phyloP scores from a whole-genome alignment of 2,888 invertebrate species.

The Anoplius nigerrimus region DNA sequence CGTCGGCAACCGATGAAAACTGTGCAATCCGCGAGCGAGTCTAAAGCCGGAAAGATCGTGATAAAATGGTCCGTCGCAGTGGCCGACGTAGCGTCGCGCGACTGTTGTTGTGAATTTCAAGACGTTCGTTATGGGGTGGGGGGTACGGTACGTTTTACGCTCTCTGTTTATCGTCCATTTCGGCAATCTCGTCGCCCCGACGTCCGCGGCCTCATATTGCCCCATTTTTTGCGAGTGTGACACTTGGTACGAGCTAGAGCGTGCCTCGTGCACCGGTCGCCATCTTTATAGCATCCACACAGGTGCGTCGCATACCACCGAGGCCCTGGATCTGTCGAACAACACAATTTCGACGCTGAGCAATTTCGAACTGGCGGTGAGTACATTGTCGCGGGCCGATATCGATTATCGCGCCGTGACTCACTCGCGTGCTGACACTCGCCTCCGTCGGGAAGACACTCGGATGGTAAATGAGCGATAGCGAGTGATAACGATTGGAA shows the following conservation, averaged over 20 bases:
- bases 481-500: too few species aligned
- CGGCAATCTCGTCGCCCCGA: slow-evolving; percentile 1
- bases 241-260: slow-evolving; percentile 60
- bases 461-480: too few species aligned
- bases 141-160: too few species aligned
- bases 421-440: too few species aligned
- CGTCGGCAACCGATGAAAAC: slow-evolving; percentile 15
- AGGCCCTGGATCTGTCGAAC: slow-evolving; percentile 69
- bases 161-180: not conserved
- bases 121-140: too few species aligned
- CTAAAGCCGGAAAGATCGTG: too few species aligned
- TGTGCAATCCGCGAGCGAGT: not conserved
- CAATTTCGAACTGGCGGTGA: slow-evolving; percentile 65
- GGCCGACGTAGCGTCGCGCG: not conserved
- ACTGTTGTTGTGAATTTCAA: too few species aligned
- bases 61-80: not conserved
- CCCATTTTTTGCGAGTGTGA: slow-evolving; percentile 64
- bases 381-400: slow-evolving; percentile 24
- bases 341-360: slow-evolving; percentile 66
- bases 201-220: slow-evolving; percentile 41
- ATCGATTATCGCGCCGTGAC: too few species aligned
- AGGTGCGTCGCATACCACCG: slow-evolving; percentile 58
- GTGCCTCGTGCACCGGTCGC: slow-evolving; percentile 64
- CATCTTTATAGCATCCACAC: slow-evolving; percentile 66
- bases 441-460: too few species aligned